phyloP scores from a whole-genome alignment of 2,888 invertebrate genomes.

The Cenopis cana region DNA sequence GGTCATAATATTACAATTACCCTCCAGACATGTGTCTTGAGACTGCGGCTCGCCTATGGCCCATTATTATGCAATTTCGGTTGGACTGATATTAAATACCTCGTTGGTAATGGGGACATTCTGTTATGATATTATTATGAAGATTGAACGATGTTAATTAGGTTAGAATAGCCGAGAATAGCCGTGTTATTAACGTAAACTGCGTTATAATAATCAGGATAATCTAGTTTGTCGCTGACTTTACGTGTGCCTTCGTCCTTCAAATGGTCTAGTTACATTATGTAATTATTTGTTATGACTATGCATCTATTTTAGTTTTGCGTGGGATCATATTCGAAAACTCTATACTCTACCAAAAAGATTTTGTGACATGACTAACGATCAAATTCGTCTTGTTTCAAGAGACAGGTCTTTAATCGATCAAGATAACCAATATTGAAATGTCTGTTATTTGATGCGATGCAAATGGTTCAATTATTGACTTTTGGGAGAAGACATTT shows the following conservation, averaged over 20 bases:
- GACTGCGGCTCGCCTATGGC: constrained; percentile 32
- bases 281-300: background rate
- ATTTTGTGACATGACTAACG: constrained; percentile 16
- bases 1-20: constrained; percentile 27
- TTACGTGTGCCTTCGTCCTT: background rate
- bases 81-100: constrained; percentile 39
- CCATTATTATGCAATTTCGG: constrained; percentile 42
- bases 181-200: background rate
- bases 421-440: constrained; percentile 4
- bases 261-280: too few species aligned
- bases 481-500: background rate
- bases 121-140: constrained; percentile 25
- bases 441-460: background rate
- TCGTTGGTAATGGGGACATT: constrained; percentile 8
- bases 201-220: background rate
- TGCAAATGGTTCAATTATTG: background rate
- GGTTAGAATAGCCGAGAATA: background rate
- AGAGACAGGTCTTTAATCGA: constrained; percentile 9
- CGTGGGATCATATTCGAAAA: background rate
- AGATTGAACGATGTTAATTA: constrained; percentile 35
- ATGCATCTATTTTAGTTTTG: background rate
- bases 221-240: background rate
- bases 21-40: constrained; percentile 27
- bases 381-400: constrained; percentile 10
- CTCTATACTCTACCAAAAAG: background rate